Base-by-base conservation (phyloP, 2,797 vertebrate genomes). In the Peromyscus melanophrys region DNA sequence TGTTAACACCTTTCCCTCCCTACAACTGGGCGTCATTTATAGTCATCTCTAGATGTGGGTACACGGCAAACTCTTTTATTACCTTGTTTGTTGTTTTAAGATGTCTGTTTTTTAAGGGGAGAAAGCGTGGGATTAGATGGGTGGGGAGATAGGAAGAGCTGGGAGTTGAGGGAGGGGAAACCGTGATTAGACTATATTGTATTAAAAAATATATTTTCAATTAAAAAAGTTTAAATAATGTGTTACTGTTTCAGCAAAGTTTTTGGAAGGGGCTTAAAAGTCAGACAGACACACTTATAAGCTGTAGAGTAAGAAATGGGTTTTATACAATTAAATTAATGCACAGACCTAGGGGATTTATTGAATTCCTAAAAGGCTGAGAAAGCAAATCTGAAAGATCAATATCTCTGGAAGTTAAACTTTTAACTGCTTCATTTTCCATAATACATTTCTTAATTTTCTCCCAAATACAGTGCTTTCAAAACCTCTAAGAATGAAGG, bases 401-500 rank as follows among this genome's bases (percentile, higher is more conserved):
- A 37, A 1, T 69, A 52, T 87, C 7, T 86, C 43, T 67, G 43
- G 34, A 67, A 67, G 83, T 85, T 85, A 67, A 65, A 34, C 29
- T 46, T n/a, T 55, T 80, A n/a, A 80, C 16, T 43, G 40, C 37
- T 31, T 63, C 40, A 21, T 34, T 85, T 49, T 34, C 19, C 29
- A 59, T 85, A 46, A 46, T 46, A 63, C 31, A 49, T 7, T 49
- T 85, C 19, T 49, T 67, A 67, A 67, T 67, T 65, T 85, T 84
- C 71, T 97, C 82, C 49, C 21, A 14, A 31, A 73, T 90, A 95
- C 63, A 94, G 65, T 0, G 93, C 6, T 40, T 77, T 96, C n/a
- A 25, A 95, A 75, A 75, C 29, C 89, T 63, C 85, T 34, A 61
- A 89, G 46, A 92, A 90, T 19, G n/a, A 85, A 93, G 63, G 69